Percentiles rank a stretch among this genome's conserved stretches.
Evolutionary conservation across 1,140 invertebrate species (phyloP).

Genomic region (Calephelis nemesis): DNA sequence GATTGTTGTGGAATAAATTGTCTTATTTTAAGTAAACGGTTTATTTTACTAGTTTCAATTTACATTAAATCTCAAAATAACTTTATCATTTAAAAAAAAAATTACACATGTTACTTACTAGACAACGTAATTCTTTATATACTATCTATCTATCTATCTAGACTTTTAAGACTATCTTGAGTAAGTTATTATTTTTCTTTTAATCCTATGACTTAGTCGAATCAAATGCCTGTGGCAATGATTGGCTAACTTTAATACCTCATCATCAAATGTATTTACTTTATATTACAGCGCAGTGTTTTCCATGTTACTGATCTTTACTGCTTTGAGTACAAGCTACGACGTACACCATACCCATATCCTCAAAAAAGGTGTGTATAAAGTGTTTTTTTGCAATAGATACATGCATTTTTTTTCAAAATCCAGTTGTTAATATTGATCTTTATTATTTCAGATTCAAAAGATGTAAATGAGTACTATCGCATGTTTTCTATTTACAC

Average conservation of each 20-base stretch:
- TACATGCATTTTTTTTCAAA: background rate
- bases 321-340: constrained; percentile 21
- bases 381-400: too few species aligned
- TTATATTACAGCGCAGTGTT: constrained; percentile 33
- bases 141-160: too few species aligned
- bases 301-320: constrained; percentile 27
- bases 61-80: too few species aligned
- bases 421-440: background rate
- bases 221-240: background rate
- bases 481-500: constrained; percentile 56
- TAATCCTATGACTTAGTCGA: background rate
- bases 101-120: too few species aligned
- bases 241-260: too few species aligned
- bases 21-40: too few species aligned
- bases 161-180: too few species aligned
- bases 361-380: constrained; percentile 22
- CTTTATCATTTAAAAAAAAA: too few species aligned
- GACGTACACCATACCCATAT: constrained; percentile 19
- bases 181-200: background rate
- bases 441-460: constrained; percentile 39
- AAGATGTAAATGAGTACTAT: constrained; percentile 30
- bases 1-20: too few species aligned
- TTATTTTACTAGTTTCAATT: too few species aligned
- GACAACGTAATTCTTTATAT: too few species aligned
- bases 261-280: too few species aligned